Evolutionary conservation across 2,888 invertebrate species (phyloP).

Genomic region (Eupithecia dodoneata): DNA sequence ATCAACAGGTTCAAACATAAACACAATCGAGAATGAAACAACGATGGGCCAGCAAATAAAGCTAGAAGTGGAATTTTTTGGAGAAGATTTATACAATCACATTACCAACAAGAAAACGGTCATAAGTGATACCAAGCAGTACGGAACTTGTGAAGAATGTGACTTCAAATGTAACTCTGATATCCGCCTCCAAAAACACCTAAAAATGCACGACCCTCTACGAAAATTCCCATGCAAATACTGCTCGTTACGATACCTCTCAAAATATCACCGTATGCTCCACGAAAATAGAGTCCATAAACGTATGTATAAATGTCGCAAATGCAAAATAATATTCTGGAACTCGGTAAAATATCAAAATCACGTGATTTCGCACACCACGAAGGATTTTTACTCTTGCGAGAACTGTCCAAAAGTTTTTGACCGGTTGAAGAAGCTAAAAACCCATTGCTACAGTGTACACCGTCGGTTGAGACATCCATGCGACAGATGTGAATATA

Average conservation of each 20-base stretch:
- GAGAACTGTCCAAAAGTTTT: background rate
- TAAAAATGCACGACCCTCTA: conserved; percentile 3
- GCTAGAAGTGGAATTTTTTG: background rate
- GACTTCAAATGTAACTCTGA: background rate
- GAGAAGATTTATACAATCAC: background rate
- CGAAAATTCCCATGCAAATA: background rate
- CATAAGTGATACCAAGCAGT: background rate
- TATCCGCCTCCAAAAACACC: background rate
- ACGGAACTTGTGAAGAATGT: background rate
- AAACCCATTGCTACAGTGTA: background rate
- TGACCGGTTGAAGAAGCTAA: background rate
- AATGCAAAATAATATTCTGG: conserved; percentile 2
- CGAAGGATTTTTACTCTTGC: background rate
- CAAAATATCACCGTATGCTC: background rate
- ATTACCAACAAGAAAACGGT: background rate
- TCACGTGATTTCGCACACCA: background rate
- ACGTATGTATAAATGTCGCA: background rate
- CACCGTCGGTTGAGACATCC: background rate
- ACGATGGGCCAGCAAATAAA: background rate
- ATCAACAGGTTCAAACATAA: background rate
- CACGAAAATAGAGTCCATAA: background rate
- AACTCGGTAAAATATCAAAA: background rate
- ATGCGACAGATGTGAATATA: background rate
- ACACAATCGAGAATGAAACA: background rate
- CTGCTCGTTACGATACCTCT: background rate